These are phyloP conservation scores for Holotrichia oblita DNA, from an alignment of 1,140 invertebrate species.

Conservation along the genomic window DNA sequence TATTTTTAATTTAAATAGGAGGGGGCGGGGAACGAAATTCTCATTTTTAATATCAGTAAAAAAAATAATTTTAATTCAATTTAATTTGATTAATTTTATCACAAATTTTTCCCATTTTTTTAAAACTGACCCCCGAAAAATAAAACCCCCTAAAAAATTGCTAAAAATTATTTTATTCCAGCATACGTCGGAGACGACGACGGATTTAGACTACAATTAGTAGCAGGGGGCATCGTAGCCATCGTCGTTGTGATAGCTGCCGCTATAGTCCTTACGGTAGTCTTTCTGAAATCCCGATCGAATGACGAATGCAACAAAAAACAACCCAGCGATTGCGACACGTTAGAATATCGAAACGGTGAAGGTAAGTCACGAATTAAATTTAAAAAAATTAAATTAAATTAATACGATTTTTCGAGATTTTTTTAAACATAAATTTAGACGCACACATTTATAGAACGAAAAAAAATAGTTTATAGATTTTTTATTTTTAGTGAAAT, in stretches of 20 bases:
- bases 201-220: slow-evolving; percentile 88
- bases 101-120: background rate
- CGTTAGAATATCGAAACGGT: slow-evolving; percentile 90
- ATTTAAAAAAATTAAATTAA: background rate
- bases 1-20: too few species aligned
- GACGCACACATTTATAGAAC: background rate
- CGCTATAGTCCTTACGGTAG: slow-evolving; percentile 89
- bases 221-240: slow-evolving; percentile 91
- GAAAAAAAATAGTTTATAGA: background rate
- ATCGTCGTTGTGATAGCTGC: slow-evolving; percentile 90
- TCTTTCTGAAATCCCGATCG: slow-evolving; percentile 88
- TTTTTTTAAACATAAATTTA: too few species aligned
- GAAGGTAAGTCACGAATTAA: slow-evolving; percentile 70
- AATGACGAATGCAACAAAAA: slow-evolving; percentile 96
- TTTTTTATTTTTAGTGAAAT: too few species aligned
- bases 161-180: slow-evolving; percentile 61
- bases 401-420: background rate
- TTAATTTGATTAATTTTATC: background rate
- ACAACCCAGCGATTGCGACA: slow-evolving; percentile 91
- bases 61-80: background rate
- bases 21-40: too few species aligned
- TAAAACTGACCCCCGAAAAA: too few species aligned
- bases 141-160: too few species aligned
- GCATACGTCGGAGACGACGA: slow-evolving; percentile 82
- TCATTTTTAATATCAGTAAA: too few species aligned